These are phyloP conservation scores for Lamproptera curius DNA, from an alignment of 2,888 invertebrate species.

Conservation along the genomic window DNA sequence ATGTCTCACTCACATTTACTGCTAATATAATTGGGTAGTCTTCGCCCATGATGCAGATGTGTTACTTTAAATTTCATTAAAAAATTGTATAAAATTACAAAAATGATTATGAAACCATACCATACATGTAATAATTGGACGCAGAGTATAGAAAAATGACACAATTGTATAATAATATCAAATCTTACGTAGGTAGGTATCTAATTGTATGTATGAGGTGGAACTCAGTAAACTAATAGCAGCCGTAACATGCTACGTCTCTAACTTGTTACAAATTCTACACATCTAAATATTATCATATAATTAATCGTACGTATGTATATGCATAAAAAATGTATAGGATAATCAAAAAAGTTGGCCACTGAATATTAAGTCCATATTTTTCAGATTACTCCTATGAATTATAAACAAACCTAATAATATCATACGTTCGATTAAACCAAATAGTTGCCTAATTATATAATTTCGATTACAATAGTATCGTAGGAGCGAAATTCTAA, in stretches of 20 bases:
- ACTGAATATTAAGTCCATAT: conserved; percentile 37
- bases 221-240: conserved; percentile 53
- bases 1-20: conserved; percentile 72
- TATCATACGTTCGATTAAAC: conserved; percentile 13
- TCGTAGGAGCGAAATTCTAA: conserved; percentile 31
- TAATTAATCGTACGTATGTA: conserved; percentile 59
- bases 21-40: conserved; percentile 50
- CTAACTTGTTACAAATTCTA: conserved; percentile 67
- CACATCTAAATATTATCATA: conserved; percentile 63
- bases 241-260: conserved; percentile 43
- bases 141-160: conserved; percentile 56
- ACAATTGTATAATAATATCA: conserved; percentile 69
- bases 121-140: conserved; percentile 51
- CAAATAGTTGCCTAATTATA: conserved; percentile 26
- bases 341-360: conserved; percentile 70
- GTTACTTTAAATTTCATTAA: conserved; percentile 67
- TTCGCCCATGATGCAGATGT: conserved; percentile 58
- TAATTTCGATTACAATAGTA: conserved; percentile 32
- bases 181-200: conserved; percentile 49
- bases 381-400: conserved; percentile 7
- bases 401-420: conserved; percentile 4
- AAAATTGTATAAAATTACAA: conserved; percentile 77
- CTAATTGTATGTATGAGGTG: conserved; percentile 55
- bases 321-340: conserved; percentile 65
- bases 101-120: conserved; percentile 67